Base-by-base conservation (phyloP, 2,113 vertebrate genomes). In the Microtus ochrogaster region DNA sequence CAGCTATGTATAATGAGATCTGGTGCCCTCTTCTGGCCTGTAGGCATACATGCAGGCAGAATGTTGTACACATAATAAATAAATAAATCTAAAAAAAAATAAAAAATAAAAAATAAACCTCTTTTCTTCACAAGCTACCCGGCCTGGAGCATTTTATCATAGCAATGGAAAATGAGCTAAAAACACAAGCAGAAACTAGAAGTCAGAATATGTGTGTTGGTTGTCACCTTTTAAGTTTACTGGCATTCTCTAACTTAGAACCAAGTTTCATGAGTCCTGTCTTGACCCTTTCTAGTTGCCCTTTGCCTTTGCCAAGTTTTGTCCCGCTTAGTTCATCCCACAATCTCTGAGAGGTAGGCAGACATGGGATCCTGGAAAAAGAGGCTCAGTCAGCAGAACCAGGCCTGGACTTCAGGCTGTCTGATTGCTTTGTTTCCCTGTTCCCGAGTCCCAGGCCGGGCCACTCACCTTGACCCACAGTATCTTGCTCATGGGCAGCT, bases 401-500 rank as follows among this genome's bases (percentile, higher is more conserved):
- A 17, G 73, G 39, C 65, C 44, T 26, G 19, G n/a, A 28, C 33
- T 47, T 63, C 30, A 73, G n/a, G 61, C 17, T 77, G 52, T 85
- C 47, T 49, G 17, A 39, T 7, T 36, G 21, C 16, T 49, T 49
- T 14, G 5, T 36, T 7, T 22, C 17, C 44, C 39, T 76, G 30
- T 70, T 47, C 78, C 63, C 13, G 26, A 39, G 36, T 21, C 47
- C 39, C 28, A 22, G 44, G 11, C 0, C 1, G 13, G 90, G 11
- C 66, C 4, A 3, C 97, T 98, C 96, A 98, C 98, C 98, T 98
- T 98, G 11, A 7, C 26, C 90, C 98, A 30, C 65, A 98, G 98
- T 5, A 99, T 61, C 98, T 98, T 99, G 63, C 97, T 98, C 9
- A 98, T 99, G 82, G 99, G 98, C 0, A 79, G 49, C 61, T 99